Base-by-base conservation (phyloP, 2,888 invertebrate genomes). In the Hirtodrosophila alboralis region DNA sequence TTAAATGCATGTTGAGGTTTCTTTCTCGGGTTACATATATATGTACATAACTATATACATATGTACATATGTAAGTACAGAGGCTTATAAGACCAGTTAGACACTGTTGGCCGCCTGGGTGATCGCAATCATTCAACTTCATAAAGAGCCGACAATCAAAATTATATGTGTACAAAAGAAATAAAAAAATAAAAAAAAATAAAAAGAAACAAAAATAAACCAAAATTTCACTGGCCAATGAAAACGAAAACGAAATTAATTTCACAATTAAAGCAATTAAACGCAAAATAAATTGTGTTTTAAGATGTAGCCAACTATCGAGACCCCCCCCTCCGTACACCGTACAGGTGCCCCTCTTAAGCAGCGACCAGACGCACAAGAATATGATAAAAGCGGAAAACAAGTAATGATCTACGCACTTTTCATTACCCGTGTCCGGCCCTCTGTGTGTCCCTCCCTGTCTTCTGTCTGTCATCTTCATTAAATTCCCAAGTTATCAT, bases 221-320 rank as follows among this genome's bases (percentile, higher is more conserved):
- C 9, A 56, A 74, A 59, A 84, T 77, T 77, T 77, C 77, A 84
- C 77, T 81, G 57, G 40, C 51, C 77, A 66, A 81, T 78, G 76
- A 83, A 79, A 83, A 78, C 49, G 84, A 85, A 81, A 85, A 81
- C 72, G 83, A 84, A 83, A 84, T 84, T 84, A 62, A 69, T 84
- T 86, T 84, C 73, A 81, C 86, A 86, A 86, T 84, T 84, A 83
- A 56, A 73, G 80, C 83, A 86, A 81, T 86, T 84, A 83, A 83
- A 86, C 72, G 72, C 76, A 58, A 81, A 78, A 74, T 74, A 80
- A 76, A 85, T 79, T 80, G 54, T 70, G 45, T 68, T 77, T 74
- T 71, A 77, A 81, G 61, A 58, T 64, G 69, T 75, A 71, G 61
- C 31, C 56, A 61, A 62, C 62, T 43, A 56, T 18, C 8, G 9